These are phyloP conservation scores for Hypomesus transpacificus DNA, from an alignment of 2,113 vertebrate genomes.

Conservation along the genomic window DNA sequence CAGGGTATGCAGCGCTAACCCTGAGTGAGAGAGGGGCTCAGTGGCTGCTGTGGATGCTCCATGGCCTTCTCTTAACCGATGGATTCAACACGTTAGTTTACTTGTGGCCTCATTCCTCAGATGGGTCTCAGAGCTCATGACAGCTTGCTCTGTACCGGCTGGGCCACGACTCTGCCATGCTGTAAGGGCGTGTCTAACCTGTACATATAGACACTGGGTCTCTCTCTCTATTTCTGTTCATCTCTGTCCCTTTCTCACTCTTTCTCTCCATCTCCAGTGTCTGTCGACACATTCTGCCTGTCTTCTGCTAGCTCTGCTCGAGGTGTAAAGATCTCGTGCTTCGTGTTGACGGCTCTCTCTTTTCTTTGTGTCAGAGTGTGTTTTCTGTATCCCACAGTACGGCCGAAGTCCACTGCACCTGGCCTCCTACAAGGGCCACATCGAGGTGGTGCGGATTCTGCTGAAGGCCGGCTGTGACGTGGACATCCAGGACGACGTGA, in stretches of 20 bases:
- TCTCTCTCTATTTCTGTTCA: too few relatives aligned
- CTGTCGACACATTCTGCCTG: too few relatives aligned
- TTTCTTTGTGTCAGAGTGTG: slow-evolving; percentile 8
- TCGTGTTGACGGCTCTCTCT: background rate
- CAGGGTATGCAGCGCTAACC: too few relatives aligned
- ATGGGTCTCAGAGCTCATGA: slow-evolving; percentile 3
- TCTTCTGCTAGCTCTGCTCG: too few relatives aligned
- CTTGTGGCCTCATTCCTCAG: slow-evolving; percentile 28
- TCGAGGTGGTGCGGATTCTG: slow-evolving; percentile 86
- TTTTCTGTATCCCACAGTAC: slow-evolving; percentile 77
- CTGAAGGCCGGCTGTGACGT: slow-evolving; percentile 95
- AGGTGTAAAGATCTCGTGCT: too few relatives aligned
- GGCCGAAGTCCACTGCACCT: slow-evolving; percentile 91
- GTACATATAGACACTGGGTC: background rate
- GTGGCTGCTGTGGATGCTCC: slow-evolving; percentile 35
- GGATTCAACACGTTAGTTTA: slow-evolving; percentile 55
- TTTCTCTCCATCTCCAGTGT: too few relatives aligned
- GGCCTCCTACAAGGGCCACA: slow-evolving; percentile 91
- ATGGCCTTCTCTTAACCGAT: slow-evolving; percentile 12
- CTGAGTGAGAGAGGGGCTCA: background rate
- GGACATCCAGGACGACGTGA: slow-evolving; percentile 95
- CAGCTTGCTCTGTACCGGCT: slow-evolving; percentile 5
- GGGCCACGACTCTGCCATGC: background rate
- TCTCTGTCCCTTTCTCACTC: too few relatives aligned
- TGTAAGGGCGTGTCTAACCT: background rate